Evolutionary conservation across 92 coral and sea anemone genomes (phyloP).

Genomic region (Siderastrea radians): DNA sequence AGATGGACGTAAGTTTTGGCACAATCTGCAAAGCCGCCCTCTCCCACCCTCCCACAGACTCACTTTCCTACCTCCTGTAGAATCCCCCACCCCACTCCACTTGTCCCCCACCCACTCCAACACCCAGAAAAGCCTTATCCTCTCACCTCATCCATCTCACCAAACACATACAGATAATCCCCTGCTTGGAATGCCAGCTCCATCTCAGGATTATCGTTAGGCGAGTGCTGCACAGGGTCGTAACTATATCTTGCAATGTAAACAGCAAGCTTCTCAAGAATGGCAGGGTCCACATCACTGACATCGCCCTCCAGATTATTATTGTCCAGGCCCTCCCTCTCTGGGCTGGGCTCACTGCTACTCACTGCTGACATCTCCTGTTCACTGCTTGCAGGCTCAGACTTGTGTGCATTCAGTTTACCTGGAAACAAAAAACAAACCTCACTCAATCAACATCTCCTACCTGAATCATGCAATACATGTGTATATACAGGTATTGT

Average conservation of each 20-base stretch:
- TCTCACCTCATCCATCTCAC: conserved; percentile 95
- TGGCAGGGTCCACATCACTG: conserved; percentile 50
- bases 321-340: conserved; percentile 37
- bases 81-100: too few relatives aligned
- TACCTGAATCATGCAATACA: too few relatives aligned
- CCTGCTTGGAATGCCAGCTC: conserved; percentile 99
- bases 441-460: too few relatives aligned
- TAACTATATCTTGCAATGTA: conserved; percentile 95
- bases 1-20: too few relatives aligned
- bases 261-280: conserved; percentile 86
- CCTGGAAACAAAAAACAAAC: neutral
- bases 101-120: too few relatives aligned
- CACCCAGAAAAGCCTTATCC: neutral
- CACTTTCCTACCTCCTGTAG: too few relatives aligned
- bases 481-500: too few relatives aligned
- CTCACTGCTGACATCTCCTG: neutral
- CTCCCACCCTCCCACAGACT: too few relatives aligned
- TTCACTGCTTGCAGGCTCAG: neutral
- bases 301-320: conserved; percentile 30
- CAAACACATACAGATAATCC: conserved; percentile 96
- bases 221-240: conserved; percentile 94
- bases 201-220: conserved; percentile 93
- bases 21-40: too few relatives aligned
- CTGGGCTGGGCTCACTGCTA: neutral
- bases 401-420: conserved; percentile 33